These are phyloP conservation scores for Perodicticus potto DNA, from an alignment of 2,797 vertebrate genomes.

Conservation along the genomic window DNA sequence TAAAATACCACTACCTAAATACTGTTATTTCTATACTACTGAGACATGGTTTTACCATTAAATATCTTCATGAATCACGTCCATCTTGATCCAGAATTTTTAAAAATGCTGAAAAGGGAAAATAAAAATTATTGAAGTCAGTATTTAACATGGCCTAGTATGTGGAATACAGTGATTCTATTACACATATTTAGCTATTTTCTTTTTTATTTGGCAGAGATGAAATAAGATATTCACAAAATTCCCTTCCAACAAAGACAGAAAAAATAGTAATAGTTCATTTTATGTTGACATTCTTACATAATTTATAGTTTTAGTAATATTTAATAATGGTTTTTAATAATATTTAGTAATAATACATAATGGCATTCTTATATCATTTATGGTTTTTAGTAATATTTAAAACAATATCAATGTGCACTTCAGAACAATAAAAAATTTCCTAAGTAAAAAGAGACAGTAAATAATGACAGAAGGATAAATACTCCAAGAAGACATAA, in stretches of 20 bases:
- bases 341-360: no score
- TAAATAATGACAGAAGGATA: background rate
- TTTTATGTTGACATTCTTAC: background rate
- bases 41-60: background rate
- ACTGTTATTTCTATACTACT: background rate
- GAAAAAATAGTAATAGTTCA: background rate
- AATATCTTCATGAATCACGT: background rate
- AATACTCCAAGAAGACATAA: background rate
- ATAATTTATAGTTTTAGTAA: no score
- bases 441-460: background rate
- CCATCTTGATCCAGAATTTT: fast-evolving
- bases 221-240: background rate
- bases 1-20: background rate
- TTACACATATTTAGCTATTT: background rate
- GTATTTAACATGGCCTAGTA: background rate
- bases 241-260: background rate
- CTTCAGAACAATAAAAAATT: background rate
- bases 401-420: background rate
- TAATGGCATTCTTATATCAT: no score
- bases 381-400: no score
- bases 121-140: background rate
- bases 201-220: background rate
- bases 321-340: no score
- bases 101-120: background rate
- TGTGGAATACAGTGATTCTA: background rate